Base-by-base conservation (phyloP, 35 echinoderm and acorn worm species). In the Holothuria glaberrima region DNA sequence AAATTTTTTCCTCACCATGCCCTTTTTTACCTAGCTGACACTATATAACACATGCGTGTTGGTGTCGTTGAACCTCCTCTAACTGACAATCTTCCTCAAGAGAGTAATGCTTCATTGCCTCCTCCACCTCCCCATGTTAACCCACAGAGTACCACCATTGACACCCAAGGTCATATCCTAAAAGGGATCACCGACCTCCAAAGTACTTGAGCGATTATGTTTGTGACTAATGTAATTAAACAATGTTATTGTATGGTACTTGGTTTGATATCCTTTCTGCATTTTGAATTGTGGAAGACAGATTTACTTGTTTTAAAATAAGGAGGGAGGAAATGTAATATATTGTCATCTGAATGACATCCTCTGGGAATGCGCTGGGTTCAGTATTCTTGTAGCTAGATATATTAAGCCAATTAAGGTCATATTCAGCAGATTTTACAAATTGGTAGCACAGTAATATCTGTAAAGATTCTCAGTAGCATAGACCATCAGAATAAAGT, bases 321-420 rank as follows among this genome's bases (percentile, higher is more conserved):
- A 69, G 66, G 66, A 69, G 66, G 66, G 66, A 69, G 66, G 66
- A 69, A 69, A 69, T 69, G 66, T 69, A 69, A 69, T 69, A 69
- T 69, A 69, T 69, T 69, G 66, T 9, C 50, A 54, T 54, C 50
- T 54, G 50, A 54, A 54, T 54, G 50, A 54, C 12, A 9, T 5
- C 50, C 50, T 54, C 13, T 9, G 5, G 50, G 50, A 54, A 54
- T 54, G 50, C 12, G 50, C 50, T 54, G 50, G 50, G 50, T 54
- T 54, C n/a, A n/a, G n/a, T n/a, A n/a, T n/a, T n/a, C n/a, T n/a
- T n/a, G n/a, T n/a, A 54, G 50, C 50, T 14, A 54, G 13, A 0
- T 54, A 54, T 54, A 54, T 9, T 54, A 54, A 54, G 50, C 50
- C 50, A 5, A 54, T 2, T 14, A 54, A 54, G 50, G 50, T 9